Conservation (phyloP, 2,797 vertebrate genomes). For the Poeciliopsis paucimaculata region DNA sequence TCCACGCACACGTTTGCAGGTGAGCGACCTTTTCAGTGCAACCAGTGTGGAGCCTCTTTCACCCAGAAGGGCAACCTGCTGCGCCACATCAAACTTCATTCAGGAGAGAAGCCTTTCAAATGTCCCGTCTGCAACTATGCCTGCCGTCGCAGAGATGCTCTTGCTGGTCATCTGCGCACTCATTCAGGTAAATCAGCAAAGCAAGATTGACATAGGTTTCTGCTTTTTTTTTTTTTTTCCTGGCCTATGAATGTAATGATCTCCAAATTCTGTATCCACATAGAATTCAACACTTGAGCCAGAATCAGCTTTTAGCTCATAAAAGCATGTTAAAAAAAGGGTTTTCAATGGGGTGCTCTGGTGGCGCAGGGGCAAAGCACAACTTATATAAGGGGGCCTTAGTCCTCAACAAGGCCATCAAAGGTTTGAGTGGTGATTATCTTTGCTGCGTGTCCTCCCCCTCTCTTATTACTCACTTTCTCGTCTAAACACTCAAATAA, state of each 20-base stretch:
- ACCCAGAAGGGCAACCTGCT: conserved; percentile 97
- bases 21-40: conserved; percentile 96
- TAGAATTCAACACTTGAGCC: not conserved
- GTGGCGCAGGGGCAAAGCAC: no score
- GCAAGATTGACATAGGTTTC: not conserved
- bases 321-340: not conserved
- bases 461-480: no score
- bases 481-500: no score
- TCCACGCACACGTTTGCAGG: conserved; percentile 74
- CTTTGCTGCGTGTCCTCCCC: no score
- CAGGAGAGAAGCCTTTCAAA: conserved; percentile 98
- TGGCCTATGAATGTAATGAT: not conserved
- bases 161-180: conserved; percentile 94
- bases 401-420: no score
- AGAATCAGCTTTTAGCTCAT: not conserved
- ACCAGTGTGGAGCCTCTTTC: conserved; percentile 97
- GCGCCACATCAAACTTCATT: conserved; percentile 97
- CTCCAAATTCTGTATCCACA: not conserved
- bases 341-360: no score
- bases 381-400: no score
- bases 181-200: conserved; percentile 87
- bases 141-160: conserved; percentile 92
- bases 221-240: not conserved
- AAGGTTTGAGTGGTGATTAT: no score
- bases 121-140: conserved; percentile 96